Conservation (phyloP, 2,113 vertebrate genomes). For the Platycercus adscitus region DNA sequence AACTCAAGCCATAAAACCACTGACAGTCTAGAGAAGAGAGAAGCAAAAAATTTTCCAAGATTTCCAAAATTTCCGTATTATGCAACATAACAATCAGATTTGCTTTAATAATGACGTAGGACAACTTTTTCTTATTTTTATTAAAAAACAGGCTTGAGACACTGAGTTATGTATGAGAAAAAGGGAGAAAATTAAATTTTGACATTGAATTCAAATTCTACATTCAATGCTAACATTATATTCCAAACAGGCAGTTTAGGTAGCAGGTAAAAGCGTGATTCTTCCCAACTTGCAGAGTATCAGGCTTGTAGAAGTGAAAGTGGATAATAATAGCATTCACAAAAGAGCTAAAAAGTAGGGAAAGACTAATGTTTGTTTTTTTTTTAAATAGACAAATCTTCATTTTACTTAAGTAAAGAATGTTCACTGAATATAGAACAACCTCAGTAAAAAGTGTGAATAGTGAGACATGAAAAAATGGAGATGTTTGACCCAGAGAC, state of each 20-base stretch:
- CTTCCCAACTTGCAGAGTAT: not conserved
- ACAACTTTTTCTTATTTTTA: not conserved
- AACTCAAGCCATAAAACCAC: not conserved
- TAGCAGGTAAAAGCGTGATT: not conserved
- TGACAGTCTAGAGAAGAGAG: not conserved
- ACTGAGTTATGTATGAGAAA: not conserved
- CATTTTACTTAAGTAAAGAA: not conserved
- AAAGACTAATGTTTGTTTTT: not conserved
- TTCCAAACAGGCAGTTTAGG: not conserved
- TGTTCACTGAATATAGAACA: not conserved
- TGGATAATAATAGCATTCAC: not conserved
- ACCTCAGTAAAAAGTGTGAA: not conserved
- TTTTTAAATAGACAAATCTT: accelerated
- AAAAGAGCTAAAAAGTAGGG: not conserved
- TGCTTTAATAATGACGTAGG: not conserved
- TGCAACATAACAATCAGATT: not conserved
- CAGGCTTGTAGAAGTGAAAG: not conserved
- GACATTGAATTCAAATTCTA: not conserved
- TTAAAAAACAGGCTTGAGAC: not conserved
- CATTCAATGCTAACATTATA: not conserved
- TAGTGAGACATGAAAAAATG: accelerated
- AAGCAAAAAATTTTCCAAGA: no score
- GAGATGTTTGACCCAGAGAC: not conserved
- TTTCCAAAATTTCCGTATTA: no score
- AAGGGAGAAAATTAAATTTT: not conserved